Percentiles rank a stretch among this genome's conserved stretches.
Conservation (phyloP, 2,888 invertebrate species). For the Caradrina kadenii region DNA sequence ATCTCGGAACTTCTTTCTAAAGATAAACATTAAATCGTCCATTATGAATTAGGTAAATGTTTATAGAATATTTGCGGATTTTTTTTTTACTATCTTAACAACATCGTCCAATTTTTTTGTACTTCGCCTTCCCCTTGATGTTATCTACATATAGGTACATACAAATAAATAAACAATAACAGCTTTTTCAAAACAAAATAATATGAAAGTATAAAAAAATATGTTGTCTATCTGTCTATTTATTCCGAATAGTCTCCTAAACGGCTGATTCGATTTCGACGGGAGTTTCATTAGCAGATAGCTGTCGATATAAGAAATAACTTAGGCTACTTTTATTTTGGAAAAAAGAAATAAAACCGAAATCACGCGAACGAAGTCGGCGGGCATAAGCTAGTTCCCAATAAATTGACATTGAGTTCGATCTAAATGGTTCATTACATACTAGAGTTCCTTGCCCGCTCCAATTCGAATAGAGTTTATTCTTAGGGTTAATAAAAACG, state of each 20-base stretch:
- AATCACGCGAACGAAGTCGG: too few species aligned
- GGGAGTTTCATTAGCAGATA: too few species aligned
- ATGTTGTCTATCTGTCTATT: too few species aligned
- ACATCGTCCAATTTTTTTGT: constrained; percentile 31
- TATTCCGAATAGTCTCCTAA: too few species aligned
- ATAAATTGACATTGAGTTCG: constrained; percentile 48
- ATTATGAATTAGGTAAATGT: constrained; percentile 24
- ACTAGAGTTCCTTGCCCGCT: constrained; percentile 58
- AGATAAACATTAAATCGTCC: constrained; percentile 14
- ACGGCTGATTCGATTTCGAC: too few species aligned
- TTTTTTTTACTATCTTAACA: constrained; percentile 23
- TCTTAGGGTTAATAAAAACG: constrained; percentile 69
- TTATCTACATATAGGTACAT: constrained; percentile 9
- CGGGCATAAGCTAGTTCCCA: constrained; percentile 5
- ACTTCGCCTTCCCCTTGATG: constrained; percentile 19
- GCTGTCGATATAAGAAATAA: too few species aligned
- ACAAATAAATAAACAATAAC: too few species aligned
- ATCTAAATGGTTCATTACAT: constrained; percentile 44
- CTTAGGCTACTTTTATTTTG: too few species aligned
- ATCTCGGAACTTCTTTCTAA: constrained; percentile 20
- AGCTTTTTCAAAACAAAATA: too few species aligned
- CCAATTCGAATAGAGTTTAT: constrained; percentile 64
- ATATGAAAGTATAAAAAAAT: too few species aligned
- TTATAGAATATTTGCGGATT: not conserved
- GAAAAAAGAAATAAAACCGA: too few species aligned